Evolutionary conservation across 2,888 invertebrate genomes (phyloP).

Genomic region (Conomelus anceps): DNA sequence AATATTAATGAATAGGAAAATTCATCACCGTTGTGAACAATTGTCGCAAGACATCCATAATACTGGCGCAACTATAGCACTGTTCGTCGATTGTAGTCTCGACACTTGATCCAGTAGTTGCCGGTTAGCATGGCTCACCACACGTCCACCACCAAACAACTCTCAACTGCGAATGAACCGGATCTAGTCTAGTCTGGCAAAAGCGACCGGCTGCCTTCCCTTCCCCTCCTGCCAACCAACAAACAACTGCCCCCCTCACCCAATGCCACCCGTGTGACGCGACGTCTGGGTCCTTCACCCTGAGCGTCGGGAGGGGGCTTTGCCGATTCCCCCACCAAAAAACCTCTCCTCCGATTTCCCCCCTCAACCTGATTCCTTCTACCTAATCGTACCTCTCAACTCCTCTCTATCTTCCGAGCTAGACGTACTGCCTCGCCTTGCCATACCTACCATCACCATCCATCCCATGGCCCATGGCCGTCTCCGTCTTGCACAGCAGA

Average conservation of each 20-base stretch:
- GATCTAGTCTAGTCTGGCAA: background rate
- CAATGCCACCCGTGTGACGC: conserved; percentile 18
- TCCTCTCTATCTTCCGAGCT: background rate
- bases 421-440: background rate
- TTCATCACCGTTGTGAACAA: too few relatives aligned
- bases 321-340: conserved; percentile 1
- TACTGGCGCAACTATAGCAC: background rate
- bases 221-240: background rate
- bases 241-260: too few relatives aligned
- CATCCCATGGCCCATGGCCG: background rate
- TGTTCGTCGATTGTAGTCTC: background rate
- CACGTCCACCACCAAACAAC: conserved; percentile 1
- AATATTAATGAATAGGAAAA: background rate
- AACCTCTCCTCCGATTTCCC: background rate
- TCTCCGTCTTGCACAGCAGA: background rate
- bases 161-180: conserved; percentile 13
- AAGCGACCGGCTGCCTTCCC: background rate
- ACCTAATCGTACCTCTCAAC: background rate
- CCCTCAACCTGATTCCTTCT: background rate
- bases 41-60: background rate
- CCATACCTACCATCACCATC: background rate
- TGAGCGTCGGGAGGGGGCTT: conserved; percentile 18
- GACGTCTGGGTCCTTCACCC: conserved; percentile 33
- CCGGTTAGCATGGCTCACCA: background rate
- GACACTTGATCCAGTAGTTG: background rate